Conservation (phyloP, 2,113 vertebrate species). For the Pica pica region DNA sequence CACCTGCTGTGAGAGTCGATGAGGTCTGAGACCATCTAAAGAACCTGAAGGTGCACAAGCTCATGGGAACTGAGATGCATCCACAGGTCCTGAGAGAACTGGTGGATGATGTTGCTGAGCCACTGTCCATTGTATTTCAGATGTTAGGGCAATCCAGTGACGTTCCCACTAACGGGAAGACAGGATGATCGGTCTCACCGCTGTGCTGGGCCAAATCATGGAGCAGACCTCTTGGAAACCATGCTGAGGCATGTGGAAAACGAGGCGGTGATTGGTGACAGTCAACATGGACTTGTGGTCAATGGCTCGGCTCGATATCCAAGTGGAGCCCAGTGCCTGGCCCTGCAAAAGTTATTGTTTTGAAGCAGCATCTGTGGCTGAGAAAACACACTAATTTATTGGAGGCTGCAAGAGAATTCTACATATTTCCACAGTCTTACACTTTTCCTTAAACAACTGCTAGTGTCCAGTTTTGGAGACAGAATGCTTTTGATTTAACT, state of each 20-base stretch:
- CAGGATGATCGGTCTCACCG: not conserved
- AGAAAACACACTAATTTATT: not conserved
- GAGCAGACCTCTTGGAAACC: not conserved
- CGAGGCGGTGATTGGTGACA: rapidly evolving
- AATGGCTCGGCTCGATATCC: rapidly evolving
- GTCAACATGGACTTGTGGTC: not conserved
- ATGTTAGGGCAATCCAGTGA: not conserved
- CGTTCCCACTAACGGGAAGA: not conserved
- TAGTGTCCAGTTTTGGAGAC: not conserved
- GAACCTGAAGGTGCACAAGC: not conserved
- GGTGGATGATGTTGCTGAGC: not conserved
- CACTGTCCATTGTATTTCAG: not conserved
- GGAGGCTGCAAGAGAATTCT: not conserved
- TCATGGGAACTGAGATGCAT: not conserved
- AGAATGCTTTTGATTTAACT: not conserved
- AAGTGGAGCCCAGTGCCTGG: not conserved
- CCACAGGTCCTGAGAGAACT: not conserved
- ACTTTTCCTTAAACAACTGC: not conserved
- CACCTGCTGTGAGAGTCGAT: not conserved
- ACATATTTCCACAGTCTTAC: not conserved
- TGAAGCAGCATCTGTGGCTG: not conserved
- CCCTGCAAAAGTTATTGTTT: not conserved
- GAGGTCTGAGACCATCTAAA: not conserved
- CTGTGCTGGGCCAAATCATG: not conserved
- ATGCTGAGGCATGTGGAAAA: not conserved